Conservation (phyloP, 1,140 invertebrate genomes). For the Ips typographus region DNA sequence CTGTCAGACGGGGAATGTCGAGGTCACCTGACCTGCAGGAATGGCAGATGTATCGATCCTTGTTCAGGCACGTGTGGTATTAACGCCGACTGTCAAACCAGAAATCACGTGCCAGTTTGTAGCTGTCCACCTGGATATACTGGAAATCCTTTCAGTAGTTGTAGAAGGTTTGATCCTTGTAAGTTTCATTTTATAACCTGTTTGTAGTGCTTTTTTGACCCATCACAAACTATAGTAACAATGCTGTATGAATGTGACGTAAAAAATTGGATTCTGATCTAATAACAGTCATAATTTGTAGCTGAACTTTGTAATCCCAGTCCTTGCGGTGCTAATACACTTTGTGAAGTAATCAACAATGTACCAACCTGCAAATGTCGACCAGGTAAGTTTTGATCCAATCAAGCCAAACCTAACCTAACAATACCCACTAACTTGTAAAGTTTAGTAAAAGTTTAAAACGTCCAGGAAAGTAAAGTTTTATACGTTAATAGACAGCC, state of each 20-base stretch:
- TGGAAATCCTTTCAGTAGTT: conserved; percentile 63
- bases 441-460: no score
- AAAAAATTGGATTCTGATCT: no score
- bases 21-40: conserved; percentile 56
- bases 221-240: no score
- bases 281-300: conserved; percentile 16
- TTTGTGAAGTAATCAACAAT: conserved; percentile 73
- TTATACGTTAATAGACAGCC: no score
- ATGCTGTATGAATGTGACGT: no score
- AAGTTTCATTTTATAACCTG: conserved; percentile 10
- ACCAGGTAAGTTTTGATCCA: conserved; percentile 54
- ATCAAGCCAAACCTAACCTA: not conserved
- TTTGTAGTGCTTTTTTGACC: not conserved
- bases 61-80: conserved; percentile 62
- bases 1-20: conserved; percentile 57
- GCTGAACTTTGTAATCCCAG: conserved; percentile 74
- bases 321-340: conserved; percentile 77
- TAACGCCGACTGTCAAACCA: conserved; percentile 63
- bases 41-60: conserved; percentile 61
- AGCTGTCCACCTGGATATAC: conserved; percentile 65
- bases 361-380: conserved; percentile 67
- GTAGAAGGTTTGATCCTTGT: conserved; percentile 57
- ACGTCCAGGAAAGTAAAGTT: no score
- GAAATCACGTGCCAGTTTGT: conserved; percentile 65
- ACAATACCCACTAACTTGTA: no score